These are phyloP conservation scores for Ceyx margarethae DNA, from an alignment of 2,113 vertebrate genomes.

Conservation along the genomic window DNA sequence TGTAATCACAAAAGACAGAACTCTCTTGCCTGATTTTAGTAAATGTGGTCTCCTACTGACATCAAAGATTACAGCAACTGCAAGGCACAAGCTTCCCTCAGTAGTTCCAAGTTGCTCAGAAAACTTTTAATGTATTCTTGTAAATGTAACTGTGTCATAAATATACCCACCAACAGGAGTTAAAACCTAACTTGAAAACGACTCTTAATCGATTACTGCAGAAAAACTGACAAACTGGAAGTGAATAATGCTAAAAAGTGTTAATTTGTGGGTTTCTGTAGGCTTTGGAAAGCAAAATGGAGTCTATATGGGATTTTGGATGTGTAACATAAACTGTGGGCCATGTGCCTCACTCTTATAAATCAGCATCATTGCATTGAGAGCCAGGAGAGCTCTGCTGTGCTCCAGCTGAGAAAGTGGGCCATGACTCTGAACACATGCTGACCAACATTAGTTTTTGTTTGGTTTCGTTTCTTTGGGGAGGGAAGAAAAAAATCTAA, in stretches of 20 bases:
- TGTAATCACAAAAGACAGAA: constrained; percentile 45
- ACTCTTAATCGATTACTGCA: constrained; percentile 54
- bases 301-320: neutral
- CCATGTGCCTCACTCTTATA: neutral
- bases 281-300: constrained; percentile 27
- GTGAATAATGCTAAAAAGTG: constrained; percentile 21
- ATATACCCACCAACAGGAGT: constrained; percentile 50
- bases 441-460: neutral
- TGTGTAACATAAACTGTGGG: neutral
- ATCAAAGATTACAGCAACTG: constrained; percentile 62
- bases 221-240: constrained; percentile 31
- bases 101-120: constrained; percentile 44
- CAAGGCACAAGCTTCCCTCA: constrained; percentile 49
- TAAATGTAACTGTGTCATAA: constrained; percentile 62
- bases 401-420: neutral
- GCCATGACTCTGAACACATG: neutral
- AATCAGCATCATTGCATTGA: neutral
- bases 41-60: constrained; percentile 55
- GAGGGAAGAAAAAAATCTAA: neutral
- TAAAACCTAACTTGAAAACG: constrained; percentile 56
- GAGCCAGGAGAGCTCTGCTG: neutral
- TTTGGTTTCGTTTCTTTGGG: neutral
- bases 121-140: constrained; percentile 63
- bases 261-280: constrained; percentile 43
- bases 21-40: constrained; percentile 57